Base-by-base conservation (phyloP, 2,888 invertebrate species). In the Cremastinae sp. region DNA sequence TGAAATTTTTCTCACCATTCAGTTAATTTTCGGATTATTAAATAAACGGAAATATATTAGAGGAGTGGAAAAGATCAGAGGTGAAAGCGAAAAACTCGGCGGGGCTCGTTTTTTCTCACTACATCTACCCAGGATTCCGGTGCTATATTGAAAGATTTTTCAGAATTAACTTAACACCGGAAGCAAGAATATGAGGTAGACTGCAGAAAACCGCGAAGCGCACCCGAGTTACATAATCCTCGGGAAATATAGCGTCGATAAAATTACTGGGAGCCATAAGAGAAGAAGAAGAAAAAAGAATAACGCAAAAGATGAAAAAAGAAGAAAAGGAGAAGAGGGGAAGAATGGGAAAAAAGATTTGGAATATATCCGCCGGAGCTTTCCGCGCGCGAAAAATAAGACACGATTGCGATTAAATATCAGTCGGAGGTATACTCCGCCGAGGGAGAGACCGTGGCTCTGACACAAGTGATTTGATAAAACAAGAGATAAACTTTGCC, bases 61-160 rank as follows among this genome's bases (percentile, higher is more conserved):
- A 28, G 28, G 28, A 5, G 47, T 37, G 18, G 16, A 12, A 14
- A 18, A 39, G 37, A 14, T n/a, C 16, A 62, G 37, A 47, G 37
- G 14, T 41, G 39, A 35, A 14, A 16, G 37, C 37, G 37, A 2
- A 37, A 18, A 49, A 49, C 18, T 65, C 35, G 55, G 9, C 14
- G 43, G 45, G 45, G 66, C 45, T 28, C 59, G 51, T 69, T 41
- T 59, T 69, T 69, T 51, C 37, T 51, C 59, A 59, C 49, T 35
- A 69, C 39, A n/a, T n/a, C 41, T 62, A 45, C 28, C 14, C 9
- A 61, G 62, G 55, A 45, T 61, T 37, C 18, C 16, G 28, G 28
- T 5, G 14, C 49, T 70, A 61, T 74, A 74, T 66, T 65, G 61
- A 61, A 77, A 65, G 74, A 77, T 77, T 77, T 77, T 77, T 77